Conservation (phyloP, 2,113 vertebrate genomes). For the Saguinus midas region DNA sequence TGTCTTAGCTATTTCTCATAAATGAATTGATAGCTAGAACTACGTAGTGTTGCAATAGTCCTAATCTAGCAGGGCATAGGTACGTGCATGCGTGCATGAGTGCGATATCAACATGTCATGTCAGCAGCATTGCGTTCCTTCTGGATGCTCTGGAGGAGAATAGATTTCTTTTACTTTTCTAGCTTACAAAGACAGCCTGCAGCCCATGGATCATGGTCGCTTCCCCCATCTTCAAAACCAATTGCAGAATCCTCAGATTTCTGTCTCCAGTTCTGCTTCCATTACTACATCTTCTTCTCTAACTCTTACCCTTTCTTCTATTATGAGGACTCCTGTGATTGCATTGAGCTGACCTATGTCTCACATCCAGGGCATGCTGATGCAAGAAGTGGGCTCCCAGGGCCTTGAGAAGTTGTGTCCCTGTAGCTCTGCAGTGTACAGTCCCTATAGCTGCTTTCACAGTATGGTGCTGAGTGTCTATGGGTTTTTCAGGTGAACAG, state of each 20-base stretch:
- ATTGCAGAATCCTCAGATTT: neutral
- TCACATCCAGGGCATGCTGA: too few species aligned
- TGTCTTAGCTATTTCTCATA: neutral
- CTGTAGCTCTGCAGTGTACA: too few species aligned
- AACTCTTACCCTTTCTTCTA: neutral
- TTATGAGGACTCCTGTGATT: neutral
- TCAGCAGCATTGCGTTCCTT: neutral
- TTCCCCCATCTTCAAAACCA: neutral
- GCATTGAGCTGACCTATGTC: neutral
- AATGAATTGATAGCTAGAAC: neutral
- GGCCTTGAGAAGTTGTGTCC: too few species aligned
- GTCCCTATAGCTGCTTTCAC: too few species aligned
- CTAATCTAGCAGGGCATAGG: neutral
- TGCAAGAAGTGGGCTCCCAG: too few species aligned
- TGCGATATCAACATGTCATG: neutral
- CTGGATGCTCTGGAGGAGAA: neutral
- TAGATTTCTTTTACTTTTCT: neutral
- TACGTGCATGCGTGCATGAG: accelerated
- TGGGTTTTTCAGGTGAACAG: too few species aligned
- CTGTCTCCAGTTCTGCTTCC: neutral
- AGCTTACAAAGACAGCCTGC: neutral
- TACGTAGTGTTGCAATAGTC: neutral
- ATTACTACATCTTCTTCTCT: neutral
- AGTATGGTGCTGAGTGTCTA: too few species aligned
- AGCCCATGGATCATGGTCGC: neutral